These are phyloP conservation scores for Hypomesus transpacificus DNA, from an alignment of 2,113 vertebrate genomes.

Conservation along the genomic window DNA sequence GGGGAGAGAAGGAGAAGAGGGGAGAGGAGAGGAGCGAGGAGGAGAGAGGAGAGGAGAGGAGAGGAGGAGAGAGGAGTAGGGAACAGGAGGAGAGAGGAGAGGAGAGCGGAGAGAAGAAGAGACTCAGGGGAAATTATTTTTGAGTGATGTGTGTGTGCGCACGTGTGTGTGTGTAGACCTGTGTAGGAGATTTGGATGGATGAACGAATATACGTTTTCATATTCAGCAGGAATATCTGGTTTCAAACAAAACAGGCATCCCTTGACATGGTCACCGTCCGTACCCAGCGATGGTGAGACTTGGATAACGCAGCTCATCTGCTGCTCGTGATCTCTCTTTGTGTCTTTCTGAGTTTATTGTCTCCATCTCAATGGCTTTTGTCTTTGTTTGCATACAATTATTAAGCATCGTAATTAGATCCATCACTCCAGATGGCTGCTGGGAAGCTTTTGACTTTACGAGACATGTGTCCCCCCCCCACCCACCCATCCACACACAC, in stretches of 20 bases:
- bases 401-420: not conserved
- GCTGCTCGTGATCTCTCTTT: not conserved
- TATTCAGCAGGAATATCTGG: not conserved
- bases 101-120: not conserved
- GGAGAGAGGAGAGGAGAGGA: not conserved
- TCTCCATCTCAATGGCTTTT: not conserved
- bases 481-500: not conserved
- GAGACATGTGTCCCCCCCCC: too few species aligned
- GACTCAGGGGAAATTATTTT: too few species aligned
- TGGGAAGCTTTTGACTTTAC: too few species aligned
- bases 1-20: slow-evolving; percentile 20
- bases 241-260: not conserved
- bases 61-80: not conserved
- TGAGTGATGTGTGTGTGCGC: not conserved
- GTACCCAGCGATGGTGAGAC: too few species aligned
- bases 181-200: too few species aligned
- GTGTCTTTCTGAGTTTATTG: not conserved
- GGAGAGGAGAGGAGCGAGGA: slow-evolving; percentile 9
- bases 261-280: not conserved
- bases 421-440: slow-evolving; percentile 2
- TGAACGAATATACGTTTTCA: not conserved
- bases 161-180: not conserved
- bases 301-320: not conserved
- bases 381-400: not conserved
- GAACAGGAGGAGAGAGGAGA: too few species aligned